These are phyloP conservation scores for Pyrrhopygopsis socrates DNA, from an alignment of 2,888 invertebrate genomes.

Conservation along the genomic window DNA sequence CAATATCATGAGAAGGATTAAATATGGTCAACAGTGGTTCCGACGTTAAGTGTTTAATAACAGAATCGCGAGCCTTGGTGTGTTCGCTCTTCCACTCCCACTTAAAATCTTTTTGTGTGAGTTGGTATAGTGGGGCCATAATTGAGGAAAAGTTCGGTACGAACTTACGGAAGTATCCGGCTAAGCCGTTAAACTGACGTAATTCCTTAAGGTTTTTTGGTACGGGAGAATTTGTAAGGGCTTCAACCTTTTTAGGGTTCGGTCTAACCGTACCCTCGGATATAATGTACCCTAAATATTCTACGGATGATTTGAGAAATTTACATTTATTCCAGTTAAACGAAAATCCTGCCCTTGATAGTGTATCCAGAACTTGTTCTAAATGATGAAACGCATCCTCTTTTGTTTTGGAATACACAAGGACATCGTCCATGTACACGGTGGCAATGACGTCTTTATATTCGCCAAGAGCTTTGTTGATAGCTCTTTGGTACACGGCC, in stretches of 20 bases:
- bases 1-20: background rate
- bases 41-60: background rate
- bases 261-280: background rate
- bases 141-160: slow-evolving; percentile 44
- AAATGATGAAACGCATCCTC: background rate
- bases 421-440: slow-evolving; percentile 3
- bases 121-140: slow-evolving; percentile 28
- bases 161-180: slow-evolving; percentile 44
- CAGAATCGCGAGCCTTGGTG: background rate
- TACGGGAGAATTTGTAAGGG: background rate
- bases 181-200: background rate
- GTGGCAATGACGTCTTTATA: background rate
- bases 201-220: background rate
- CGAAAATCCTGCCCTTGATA: background rate
- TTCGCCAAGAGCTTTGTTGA: background rate
- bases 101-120: background rate
- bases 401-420: background rate
- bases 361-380: background rate
- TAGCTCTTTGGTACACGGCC: background rate
- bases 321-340: slow-evolving; percentile 3
- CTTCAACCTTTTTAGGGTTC: background rate
- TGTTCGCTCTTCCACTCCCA: background rate
- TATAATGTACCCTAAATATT: background rate
- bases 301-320: background rate
- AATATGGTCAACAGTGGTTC: background rate